Base-by-base conservation (phyloP, 1,140 invertebrate species). In the Pogonognathellus flavescens region DNA sequence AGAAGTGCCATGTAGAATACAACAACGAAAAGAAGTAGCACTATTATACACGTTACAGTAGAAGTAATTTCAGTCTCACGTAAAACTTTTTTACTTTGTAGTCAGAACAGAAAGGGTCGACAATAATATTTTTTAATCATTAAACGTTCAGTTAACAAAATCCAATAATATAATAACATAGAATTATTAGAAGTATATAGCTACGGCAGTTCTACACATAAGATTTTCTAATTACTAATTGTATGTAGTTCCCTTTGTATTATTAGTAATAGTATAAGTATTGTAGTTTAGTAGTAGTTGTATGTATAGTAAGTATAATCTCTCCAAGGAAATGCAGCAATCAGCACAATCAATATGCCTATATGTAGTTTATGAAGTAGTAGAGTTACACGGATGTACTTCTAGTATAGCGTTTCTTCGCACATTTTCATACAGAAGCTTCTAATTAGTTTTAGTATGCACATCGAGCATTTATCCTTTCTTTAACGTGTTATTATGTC, bases 21-120 rank as follows among this genome's bases (percentile, higher is more conserved):
- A 57, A n/a, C 53, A 57, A 57, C 53, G 53, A 57, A 13, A 57
- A 1, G 11, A 57, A n/a, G 53, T 57, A 57, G n/a, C n/a, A n/a
- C 6, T 41, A 57, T 57, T 57, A 57, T 3, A 14, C n/a, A 2
- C 10, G n/a, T 57, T 76, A 70, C 18, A 76, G n/a, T 76, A 76
- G 70, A 76, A 76, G 70, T 76, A 76, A 76, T 76, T 76, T 76
- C 70, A 76, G 70, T 76, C 70, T 76, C 70, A 76, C 70, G 31
- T 76, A 76, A 76, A 76, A 76, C 70, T 76, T 76, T 76, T 76
- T n/a, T 57, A 41, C 31, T 57, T 57, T n/a, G 53, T n/a, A 57
- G 53, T 57, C 11, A 57, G 53, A 57, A 57, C 11, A 57, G 53
- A 57, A 57, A 3, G 31, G 31, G 31, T 57, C 2, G 11, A 49